These are phyloP conservation scores for Coecobrya sp. DNA, from an alignment of 2,888 invertebrate genomes.

Conservation along the genomic window DNA sequence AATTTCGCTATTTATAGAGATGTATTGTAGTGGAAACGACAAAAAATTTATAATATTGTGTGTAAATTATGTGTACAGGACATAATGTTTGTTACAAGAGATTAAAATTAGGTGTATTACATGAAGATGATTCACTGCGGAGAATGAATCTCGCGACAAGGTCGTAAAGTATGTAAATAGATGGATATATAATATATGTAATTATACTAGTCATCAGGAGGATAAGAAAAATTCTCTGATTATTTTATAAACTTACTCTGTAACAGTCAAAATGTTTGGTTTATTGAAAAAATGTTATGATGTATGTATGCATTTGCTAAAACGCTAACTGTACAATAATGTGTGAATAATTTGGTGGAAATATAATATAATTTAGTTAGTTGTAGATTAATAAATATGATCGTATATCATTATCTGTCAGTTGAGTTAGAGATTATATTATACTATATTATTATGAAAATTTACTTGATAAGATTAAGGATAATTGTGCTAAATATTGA, in stretches of 20 bases:
- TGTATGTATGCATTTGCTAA: not conserved
- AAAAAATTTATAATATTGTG: not conserved
- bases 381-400: not conserved
- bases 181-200: not conserved
- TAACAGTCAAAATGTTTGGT: not conserved
- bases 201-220: not conserved
- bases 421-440: not conserved
- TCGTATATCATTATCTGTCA: not conserved
- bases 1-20: conserved; percentile 7
- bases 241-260: conserved; percentile 2
- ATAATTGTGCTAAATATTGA: conserved; percentile 1
- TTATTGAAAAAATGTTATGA: not conserved
- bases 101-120: conserved; percentile 10
- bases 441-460: not conserved
- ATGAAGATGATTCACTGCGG: conserved; percentile 49
- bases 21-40: not conserved
- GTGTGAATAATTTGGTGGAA: not conserved
- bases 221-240: not conserved
- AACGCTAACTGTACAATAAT: not conserved
- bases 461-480: not conserved
- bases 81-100: conserved; percentile 38
- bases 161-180: conserved; percentile 26
- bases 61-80: conserved; percentile 32
- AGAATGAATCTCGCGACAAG: conserved; percentile 46
- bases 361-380: not conserved